Evolutionary conservation across 2,797 vertebrate species (phyloP).

Genomic region (Lepus oiostolus): DNA sequence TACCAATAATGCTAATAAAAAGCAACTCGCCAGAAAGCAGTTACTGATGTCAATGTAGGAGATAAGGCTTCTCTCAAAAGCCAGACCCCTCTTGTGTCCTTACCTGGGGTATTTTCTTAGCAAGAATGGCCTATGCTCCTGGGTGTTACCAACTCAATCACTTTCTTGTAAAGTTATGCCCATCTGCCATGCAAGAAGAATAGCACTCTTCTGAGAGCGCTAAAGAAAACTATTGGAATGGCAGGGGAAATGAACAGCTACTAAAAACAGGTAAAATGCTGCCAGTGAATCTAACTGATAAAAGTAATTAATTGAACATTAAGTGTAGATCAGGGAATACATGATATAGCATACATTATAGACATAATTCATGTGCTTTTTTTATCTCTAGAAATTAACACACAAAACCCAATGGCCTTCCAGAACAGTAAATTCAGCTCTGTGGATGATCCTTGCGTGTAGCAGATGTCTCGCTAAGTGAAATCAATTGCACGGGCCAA

Average conservation of each 20-base stretch:
- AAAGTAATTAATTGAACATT: slow-evolving; percentile 65
- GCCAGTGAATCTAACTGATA: slow-evolving; percentile 33
- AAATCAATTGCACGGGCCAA: slow-evolving; percentile 59
- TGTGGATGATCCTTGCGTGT: neutral
- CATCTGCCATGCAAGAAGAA: slow-evolving; percentile 55
- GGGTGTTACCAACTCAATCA: slow-evolving; percentile 46
- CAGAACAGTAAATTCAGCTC: neutral
- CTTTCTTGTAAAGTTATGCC: slow-evolving; percentile 6
- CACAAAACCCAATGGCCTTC: neutral
- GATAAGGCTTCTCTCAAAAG: neutral
- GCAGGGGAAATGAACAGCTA: slow-evolving; percentile 12
- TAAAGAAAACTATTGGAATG: slow-evolving; percentile 48
- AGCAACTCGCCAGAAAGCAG: neutral
- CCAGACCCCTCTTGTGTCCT: neutral
- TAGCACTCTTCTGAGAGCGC: slow-evolving; percentile 34
- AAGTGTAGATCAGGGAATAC: neutral
- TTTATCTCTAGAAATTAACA: slow-evolving; percentile 48
- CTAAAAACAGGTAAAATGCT: slow-evolving; percentile 51
- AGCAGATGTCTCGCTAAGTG: slow-evolving; percentile 20
- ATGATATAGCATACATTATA: neutral
- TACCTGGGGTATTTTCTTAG: slow-evolving; percentile 5
- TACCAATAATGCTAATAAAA: slow-evolving; percentile 22
- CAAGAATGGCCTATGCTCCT: neutral
- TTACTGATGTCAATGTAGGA: slow-evolving; percentile 41
- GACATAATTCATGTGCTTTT: neutral